Conservation (phyloP, 2,797 vertebrate genomes). For the Lagothrix lagotricha region DNA sequence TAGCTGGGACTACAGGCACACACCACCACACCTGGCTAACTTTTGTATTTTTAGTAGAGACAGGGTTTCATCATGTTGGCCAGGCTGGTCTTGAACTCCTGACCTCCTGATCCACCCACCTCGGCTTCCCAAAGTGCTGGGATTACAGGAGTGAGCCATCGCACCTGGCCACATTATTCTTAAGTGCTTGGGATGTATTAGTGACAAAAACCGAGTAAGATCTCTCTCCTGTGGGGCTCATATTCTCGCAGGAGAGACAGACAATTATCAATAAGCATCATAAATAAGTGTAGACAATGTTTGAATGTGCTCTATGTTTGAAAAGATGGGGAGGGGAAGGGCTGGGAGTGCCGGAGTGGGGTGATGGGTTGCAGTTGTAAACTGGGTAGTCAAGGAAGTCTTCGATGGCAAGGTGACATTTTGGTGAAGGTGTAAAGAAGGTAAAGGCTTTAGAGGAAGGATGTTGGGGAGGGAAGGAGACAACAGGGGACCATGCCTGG, state of each 20-base stretch:
- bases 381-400: neutral
- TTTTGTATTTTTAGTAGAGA: no score
- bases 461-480: neutral
- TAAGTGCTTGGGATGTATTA: neutral
- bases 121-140: no score
- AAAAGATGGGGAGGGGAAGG: neutral
- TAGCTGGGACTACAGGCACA: no score
- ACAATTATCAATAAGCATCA: neutral
- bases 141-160: no score
- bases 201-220: neutral
- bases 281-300: neutral
- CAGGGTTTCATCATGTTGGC: no score
- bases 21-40: no score
- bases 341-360: no score
- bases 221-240: neutral
- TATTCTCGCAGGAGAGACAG: neutral
- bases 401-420: neutral
- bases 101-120: no score
- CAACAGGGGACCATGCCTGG: neutral
- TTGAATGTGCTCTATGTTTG: neutral
- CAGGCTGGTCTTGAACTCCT: no score
- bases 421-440: neutral
- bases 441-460: neutral
- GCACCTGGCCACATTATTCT: neutral
- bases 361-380: neutral